Percentiles rank a stretch among this genome's conserved stretches.
phyloP scores from a whole-genome alignment of 2,888 invertebrate genomes.

The Brenthis hecate region DNA sequence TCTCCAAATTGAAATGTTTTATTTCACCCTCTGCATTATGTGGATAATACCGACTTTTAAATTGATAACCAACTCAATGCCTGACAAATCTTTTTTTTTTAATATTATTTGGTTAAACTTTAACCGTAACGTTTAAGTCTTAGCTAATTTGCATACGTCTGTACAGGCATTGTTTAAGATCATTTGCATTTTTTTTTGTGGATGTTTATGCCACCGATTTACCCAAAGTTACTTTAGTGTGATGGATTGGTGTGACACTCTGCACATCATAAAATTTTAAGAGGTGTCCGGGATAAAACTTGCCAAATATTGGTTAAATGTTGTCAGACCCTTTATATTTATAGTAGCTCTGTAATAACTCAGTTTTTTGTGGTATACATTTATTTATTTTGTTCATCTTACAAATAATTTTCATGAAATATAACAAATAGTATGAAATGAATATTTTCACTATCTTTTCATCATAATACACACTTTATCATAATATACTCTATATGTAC shows the following conservation, averaged over 20 bases:
- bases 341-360: too few species aligned
- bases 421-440: not conserved
- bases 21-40: conserved; percentile 72
- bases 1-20: conserved; percentile 82
- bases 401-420: not conserved
- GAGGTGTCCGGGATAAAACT: conserved; percentile 1
- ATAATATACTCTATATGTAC: too few species aligned
- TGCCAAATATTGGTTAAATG: not conserved
- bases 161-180: conserved; percentile 28
- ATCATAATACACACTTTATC: too few species aligned
- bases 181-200: conserved; percentile 62
- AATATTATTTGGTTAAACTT: conserved; percentile 76
- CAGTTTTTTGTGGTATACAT: not conserved
- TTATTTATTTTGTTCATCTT: not conserved
- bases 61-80: conserved; percentile 76
- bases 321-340: not conserved
- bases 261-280: conserved; percentile 58
- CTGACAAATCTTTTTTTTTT: conserved; percentile 61
- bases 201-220: conserved; percentile 63
- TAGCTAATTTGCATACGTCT: conserved; percentile 54
- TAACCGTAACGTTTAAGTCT: conserved; percentile 73
- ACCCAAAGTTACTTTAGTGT: conserved; percentile 56
- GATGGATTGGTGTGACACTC: conserved; percentile 67
- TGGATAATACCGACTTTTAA: conserved; percentile 77
- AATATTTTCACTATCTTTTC: too few species aligned